Percentiles rank a stretch among this genome's conserved stretches.
Evolutionary conservation across 2,888 invertebrate genomes (phyloP).

Genomic region (Prenolepis imparis): DNA sequence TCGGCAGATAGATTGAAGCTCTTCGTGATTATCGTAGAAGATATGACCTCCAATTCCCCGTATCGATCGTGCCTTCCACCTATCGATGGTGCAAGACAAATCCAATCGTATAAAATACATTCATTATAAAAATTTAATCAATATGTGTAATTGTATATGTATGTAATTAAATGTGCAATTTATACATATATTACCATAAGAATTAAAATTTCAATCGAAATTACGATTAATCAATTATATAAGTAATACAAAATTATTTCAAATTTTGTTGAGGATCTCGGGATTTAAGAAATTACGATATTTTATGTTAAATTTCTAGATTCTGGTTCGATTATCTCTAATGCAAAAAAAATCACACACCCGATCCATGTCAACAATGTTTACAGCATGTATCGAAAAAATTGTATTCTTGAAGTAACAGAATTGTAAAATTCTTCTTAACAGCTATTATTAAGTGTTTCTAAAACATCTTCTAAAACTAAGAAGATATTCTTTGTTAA

Average conservation of each 20-base stretch:
- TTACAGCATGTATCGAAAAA: not conserved
- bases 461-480: too few species aligned
- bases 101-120: conserved; percentile 65
- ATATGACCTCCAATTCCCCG: conserved; percentile 28
- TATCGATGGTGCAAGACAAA: conserved; percentile 75
- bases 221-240: not conserved
- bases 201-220: not conserved
- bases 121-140: not conserved
- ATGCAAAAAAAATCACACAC: not conserved
- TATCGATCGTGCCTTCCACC: conserved; percentile 58
- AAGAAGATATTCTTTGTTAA: too few species aligned
- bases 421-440: too few species aligned
- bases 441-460: too few species aligned
- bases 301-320: not conserved
- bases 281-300: not conserved
- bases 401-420: too few species aligned
- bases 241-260: not conserved
- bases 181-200: not conserved
- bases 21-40: conserved; percentile 22
- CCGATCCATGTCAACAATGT: not conserved
- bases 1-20: conserved; percentile 31
- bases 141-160: not conserved
- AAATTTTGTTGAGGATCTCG: not conserved
- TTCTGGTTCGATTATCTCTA: not conserved
- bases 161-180: not conserved